Percentiles rank a stretch among this genome's conserved stretches.
Conservation (phyloP, 2,888 invertebrate species). For the Lacanobia wlatinum region DNA sequence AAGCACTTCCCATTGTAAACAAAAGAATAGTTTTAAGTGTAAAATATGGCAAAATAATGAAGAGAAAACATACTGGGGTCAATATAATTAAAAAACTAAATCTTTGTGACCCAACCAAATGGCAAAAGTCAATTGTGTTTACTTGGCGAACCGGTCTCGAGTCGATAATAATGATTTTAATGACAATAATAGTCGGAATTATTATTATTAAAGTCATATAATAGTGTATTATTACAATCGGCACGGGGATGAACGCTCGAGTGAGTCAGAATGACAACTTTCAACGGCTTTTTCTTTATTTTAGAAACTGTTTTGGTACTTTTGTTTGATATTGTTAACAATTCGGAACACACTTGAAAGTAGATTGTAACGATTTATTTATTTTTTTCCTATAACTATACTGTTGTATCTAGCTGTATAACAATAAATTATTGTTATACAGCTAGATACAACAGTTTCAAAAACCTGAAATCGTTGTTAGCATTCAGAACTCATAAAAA, state of each 20-base stretch:
- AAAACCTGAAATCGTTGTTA: too few relatives aligned
- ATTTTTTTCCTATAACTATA: too few relatives aligned
- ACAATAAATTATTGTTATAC: too few relatives aligned
- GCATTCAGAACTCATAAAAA: too few relatives aligned
- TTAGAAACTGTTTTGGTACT: conserved; percentile 70
- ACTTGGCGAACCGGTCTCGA: conserved; percentile 75
- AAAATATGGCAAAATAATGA: conserved; percentile 80
- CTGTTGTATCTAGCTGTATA: too few relatives aligned
- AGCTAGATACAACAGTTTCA: too few relatives aligned
- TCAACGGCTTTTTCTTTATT: conserved; percentile 78
- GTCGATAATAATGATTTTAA: conserved; percentile 84
- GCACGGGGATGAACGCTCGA: conserved; percentile 88
- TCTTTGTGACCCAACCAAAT: conserved; percentile 87
- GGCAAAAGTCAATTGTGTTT: conserved; percentile 89
- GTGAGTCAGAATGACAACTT: conserved; percentile 85
- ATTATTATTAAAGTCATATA: conserved; percentile 84
- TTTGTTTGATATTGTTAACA: conserved; percentile 57
- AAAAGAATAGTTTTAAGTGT: conserved; percentile 54
- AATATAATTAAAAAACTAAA: conserved; percentile 86
- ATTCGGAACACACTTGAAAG: conserved; percentile 8
- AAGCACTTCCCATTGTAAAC: conserved; percentile 41
- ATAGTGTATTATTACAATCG: conserved; percentile 83
- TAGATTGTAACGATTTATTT: conserved; percentile 12
- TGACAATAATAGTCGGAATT: conserved; percentile 84
- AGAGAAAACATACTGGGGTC: conserved; percentile 83